Evolutionary conservation across 2,888 invertebrate genomes (phyloP).

Genomic region (Ophion ellenae): DNA sequence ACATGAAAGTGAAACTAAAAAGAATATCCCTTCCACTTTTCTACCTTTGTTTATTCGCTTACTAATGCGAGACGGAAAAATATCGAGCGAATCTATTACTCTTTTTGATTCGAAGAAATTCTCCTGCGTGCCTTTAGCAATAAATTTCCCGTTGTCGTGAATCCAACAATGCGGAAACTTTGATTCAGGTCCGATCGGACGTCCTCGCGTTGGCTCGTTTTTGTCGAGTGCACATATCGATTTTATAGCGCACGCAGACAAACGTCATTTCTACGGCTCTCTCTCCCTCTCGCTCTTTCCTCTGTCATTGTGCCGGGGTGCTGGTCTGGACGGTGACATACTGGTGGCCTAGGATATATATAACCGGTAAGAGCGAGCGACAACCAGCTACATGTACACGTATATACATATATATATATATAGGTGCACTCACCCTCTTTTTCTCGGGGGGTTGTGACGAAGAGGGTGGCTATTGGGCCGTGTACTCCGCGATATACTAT

Average conservation of each 20-base stretch:
- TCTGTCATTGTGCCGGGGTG: constrained; percentile 80
- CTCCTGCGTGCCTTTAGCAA: neutral
- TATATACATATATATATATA: constrained; percentile 40
- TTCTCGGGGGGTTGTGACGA: constrained; percentile 57
- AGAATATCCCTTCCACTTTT: neutral
- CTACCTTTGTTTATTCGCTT: neutral
- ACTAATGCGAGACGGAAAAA: neutral
- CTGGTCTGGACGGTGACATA: constrained; percentile 83
- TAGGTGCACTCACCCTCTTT: constrained; percentile 64
- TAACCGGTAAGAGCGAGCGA: constrained; percentile 48
- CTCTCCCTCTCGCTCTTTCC: constrained; percentile 24
- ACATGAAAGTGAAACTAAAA: too few species aligned
- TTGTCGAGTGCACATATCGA: constrained; percentile 82
- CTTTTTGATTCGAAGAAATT: neutral
- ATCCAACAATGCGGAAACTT: constrained; percentile 18
- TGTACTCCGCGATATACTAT: constrained; percentile 20
- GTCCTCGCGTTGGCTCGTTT: constrained; percentile 75
- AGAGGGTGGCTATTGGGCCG: constrained; percentile 54
- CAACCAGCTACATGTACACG: constrained; percentile 25
- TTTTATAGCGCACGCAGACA: constrained; percentile 62
- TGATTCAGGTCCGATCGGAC: constrained; percentile 80
- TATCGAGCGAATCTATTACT: neutral
- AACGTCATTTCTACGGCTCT: constrained; percentile 54
- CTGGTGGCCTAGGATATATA: constrained; percentile 76
- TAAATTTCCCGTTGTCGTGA: neutral